These are phyloP conservation scores for Brachionus paranguensis DNA, from an alignment of 1,140 invertebrate genomes.

Conservation along the genomic window DNA sequence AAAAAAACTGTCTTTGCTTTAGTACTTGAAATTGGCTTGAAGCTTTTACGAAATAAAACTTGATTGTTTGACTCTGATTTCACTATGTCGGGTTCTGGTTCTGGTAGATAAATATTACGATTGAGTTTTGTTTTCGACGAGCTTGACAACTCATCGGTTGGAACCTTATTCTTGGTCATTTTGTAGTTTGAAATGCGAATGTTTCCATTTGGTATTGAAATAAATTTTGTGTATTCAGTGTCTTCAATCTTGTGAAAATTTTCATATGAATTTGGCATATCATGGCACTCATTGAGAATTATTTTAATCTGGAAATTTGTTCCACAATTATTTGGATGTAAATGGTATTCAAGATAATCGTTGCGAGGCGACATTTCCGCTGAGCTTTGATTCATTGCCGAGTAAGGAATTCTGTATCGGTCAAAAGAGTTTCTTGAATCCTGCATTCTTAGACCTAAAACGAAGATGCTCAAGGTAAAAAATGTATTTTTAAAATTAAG, in stretches of 20 bases:
- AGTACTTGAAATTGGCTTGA: neutral
- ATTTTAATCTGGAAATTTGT: neutral
- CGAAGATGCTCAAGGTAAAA: neutral
- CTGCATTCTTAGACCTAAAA: conserved; percentile 3
- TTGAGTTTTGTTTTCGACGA: neutral
- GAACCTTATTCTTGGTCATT: neutral
- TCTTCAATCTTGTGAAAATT: neutral
- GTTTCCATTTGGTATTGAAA: neutral
- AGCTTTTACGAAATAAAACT: conserved; percentile 8
- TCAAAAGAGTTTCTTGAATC: conserved; percentile 13
- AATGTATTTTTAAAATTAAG: neutral
- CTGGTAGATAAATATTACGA: neutral
- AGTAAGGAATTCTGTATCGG: neutral
- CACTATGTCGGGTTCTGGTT: neutral
- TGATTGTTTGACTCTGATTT: neutral
- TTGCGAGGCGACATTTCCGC: neutral
- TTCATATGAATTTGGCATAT: neutral
- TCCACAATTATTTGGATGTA: neutral
- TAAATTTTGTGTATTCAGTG: neutral
- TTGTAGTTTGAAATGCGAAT: neutral
- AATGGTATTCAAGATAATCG: neutral
- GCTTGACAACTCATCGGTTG: neutral
- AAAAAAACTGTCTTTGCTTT: too few relatives aligned
- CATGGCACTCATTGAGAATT: neutral
- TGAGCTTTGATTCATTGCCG: neutral